Evolutionary conservation across 1,140 invertebrate species (phyloP).

Genomic region (Vollenhovia emeryi): DNA sequence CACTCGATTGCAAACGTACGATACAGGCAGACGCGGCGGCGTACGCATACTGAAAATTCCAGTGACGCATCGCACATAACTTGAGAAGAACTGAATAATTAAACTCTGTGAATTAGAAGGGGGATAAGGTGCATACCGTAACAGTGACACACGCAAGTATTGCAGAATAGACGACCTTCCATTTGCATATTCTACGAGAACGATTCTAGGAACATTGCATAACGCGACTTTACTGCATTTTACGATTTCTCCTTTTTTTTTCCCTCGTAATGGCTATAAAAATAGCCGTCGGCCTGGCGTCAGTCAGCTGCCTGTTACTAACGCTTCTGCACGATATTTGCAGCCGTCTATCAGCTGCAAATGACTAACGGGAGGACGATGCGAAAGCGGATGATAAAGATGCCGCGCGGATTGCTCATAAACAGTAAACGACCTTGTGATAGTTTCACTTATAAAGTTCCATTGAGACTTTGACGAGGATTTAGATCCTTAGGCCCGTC

Average conservation of each 20-base stretch:
- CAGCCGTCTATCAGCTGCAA: conserved; percentile 43
- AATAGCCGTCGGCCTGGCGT: conserved; percentile 48
- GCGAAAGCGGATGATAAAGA: conserved; percentile 44
- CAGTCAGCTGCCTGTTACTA: conserved; percentile 57
- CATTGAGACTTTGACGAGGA: neutral
- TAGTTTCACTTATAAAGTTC: conserved; percentile 39
- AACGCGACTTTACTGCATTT: conserved; percentile 43
- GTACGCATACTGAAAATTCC: conserved; percentile 12
- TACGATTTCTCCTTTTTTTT: conserved; percentile 55
- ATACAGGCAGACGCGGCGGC: neutral
- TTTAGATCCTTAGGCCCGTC: neutral
- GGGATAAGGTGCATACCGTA: conserved; percentile 18
- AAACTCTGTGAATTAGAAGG: conserved; percentile 16
- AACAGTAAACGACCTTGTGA: conserved; percentile 53
- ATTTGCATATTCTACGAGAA: conserved; percentile 54
- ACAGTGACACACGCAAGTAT: conserved; percentile 39
- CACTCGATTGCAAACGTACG: neutral
- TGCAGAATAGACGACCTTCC: conserved; percentile 48
- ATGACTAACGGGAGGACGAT: conserved; percentile 39
- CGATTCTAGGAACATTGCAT: conserved; percentile 55
- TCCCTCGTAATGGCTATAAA: conserved; percentile 33
- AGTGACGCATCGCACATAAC: conserved; percentile 15
- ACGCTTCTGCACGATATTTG: conserved; percentile 42
- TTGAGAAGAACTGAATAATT: conserved; percentile 16
- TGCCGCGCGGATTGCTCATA: conserved; percentile 16